A percentile compares a stretch with the other conserved stretches of the same genome.
Conservation (phyloP, 2,797 vertebrate genomes). For the Jordanella pulchra region DNA sequence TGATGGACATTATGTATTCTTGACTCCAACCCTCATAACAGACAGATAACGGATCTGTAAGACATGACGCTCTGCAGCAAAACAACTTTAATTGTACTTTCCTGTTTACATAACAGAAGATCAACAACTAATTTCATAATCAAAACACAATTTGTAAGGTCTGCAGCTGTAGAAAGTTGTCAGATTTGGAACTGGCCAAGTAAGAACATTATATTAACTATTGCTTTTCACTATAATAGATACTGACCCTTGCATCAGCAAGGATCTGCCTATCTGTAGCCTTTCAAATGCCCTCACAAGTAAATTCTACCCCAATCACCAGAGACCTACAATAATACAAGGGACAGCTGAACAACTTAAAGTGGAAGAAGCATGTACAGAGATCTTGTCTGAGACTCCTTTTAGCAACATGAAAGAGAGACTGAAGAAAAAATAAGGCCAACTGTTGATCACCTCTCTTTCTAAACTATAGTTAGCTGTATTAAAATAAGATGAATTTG, state of each 20-base stretch:
- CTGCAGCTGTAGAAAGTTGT: constrained; percentile 33
- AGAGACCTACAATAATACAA: constrained; percentile 46
- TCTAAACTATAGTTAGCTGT: constrained; percentile 72
- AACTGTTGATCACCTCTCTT: constrained; percentile 68
- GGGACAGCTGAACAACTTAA: constrained; percentile 54
- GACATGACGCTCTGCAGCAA: neutral
- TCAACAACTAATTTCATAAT: constrained; percentile 41
- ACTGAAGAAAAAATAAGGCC: constrained; percentile 62
- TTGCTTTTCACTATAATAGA: constrained; percentile 70
- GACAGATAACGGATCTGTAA: neutral
- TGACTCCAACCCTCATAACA: neutral
- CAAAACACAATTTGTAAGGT: constrained; percentile 24
- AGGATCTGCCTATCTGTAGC: constrained; percentile 68
- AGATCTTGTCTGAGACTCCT: constrained; percentile 67
- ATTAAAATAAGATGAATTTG: constrained; percentile 44
- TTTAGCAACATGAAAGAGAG: constrained; percentile 58
- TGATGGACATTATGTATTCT: constrained; percentile 24
- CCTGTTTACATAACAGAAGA: constrained; percentile 22
- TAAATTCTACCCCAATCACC: constrained; percentile 56
- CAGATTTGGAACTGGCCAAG: constrained; percentile 36
- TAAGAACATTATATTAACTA: constrained; percentile 61
- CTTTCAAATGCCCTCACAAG: constrained; percentile 61
- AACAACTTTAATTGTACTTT: constrained; percentile 22
- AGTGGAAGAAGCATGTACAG: constrained; percentile 31
- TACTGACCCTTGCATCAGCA: constrained; percentile 64